Evolutionary conservation across 2,113 vertebrate genomes (phyloP).

Genomic region (Struthio camelus): DNA sequence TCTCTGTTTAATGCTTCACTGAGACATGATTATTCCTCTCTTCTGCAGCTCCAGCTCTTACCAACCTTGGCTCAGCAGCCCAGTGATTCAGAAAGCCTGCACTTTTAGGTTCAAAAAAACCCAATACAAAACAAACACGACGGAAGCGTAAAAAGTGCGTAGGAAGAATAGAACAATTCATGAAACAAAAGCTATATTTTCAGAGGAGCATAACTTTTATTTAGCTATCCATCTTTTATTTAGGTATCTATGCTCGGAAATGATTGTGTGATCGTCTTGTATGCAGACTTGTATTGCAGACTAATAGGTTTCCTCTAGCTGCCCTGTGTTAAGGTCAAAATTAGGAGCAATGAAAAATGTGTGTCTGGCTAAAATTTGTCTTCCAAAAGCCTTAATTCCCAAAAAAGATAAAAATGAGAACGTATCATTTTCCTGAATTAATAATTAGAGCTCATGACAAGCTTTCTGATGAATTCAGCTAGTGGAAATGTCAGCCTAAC

Average conservation of each 20-base stretch:
- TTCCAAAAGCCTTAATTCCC: not conserved
- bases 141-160: not conserved
- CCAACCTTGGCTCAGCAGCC: not conserved
- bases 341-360: not conserved
- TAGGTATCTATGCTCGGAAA: no score
- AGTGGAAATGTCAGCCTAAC: not conserved
- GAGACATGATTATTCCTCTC: not conserved
- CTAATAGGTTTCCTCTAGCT: no score
- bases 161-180: not conserved
- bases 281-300: no score
- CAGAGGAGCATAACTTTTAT: not conserved
- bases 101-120: not conserved
- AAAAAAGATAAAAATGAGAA: not conserved
- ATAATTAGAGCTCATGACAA: not conserved
- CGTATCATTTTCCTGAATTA: not conserved
- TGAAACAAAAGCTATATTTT: not conserved
- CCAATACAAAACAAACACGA: not conserved
- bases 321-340: not conserved
- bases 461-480: not conserved
- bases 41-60: not conserved
- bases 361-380: not conserved
- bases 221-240: no score
- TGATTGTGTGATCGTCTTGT: no score
- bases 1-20: not conserved
- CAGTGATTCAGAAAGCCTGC: not conserved